Percentiles rank a stretch among this genome's conserved stretches.
phyloP scores from a whole-genome alignment of 2,797 vertebrate genomes.

The Heliangelus exortis region DNA sequence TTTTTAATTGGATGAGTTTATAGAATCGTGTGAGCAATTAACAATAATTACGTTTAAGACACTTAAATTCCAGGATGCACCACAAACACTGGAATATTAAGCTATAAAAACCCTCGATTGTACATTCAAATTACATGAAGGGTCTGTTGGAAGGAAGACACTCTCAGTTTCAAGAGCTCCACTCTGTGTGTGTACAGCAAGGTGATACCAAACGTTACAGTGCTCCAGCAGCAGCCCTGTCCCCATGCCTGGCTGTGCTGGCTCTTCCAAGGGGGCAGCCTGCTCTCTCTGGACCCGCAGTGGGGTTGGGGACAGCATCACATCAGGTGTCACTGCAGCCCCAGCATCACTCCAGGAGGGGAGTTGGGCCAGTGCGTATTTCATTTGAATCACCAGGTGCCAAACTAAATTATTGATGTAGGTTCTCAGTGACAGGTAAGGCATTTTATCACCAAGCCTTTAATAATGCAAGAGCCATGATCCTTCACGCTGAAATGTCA shows the following conservation, averaged over 20 bases:
- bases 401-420: conserved; percentile 68
- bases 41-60: conserved; percentile 82
- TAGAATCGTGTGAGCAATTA: conserved; percentile 80
- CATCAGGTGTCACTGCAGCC: accelerated
- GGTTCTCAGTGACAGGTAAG: conserved; percentile 63
- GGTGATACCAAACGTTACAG: neutral
- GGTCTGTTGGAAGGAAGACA: conserved; percentile 62
- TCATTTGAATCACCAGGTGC: conserved; percentile 65
- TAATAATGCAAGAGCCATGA: conserved; percentile 72
- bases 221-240: neutral
- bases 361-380: conserved; percentile 9
- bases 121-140: conserved; percentile 72
- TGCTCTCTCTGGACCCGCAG: neutral
- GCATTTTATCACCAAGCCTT: conserved; percentile 51
- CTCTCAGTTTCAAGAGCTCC: conserved; percentile 46
- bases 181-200: conserved; percentile 4
- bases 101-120: conserved; percentile 71
- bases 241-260: neutral
- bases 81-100: conserved; percentile 76
- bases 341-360: accelerated
- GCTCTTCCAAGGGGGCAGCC: too few relatives aligned
- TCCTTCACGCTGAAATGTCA: conserved; percentile 49
- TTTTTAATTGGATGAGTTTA: conserved; percentile 84
- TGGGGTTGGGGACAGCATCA: neutral
- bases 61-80: conserved; percentile 79